Base-by-base conservation (phyloP, 1,140 invertebrate genomes). In the Neodiprion fabricii region DNA sequence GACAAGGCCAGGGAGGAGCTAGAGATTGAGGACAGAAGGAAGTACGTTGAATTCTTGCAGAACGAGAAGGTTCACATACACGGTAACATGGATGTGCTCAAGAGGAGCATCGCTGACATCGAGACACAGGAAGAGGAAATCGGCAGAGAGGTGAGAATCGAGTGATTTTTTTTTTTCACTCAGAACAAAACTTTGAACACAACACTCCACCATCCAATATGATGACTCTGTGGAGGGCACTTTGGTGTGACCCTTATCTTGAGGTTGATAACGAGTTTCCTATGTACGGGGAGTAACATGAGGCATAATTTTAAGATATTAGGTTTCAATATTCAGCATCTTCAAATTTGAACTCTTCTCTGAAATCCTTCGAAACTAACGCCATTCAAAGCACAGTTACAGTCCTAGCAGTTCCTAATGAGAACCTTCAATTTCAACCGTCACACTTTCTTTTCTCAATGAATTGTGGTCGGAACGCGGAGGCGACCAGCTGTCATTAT, bases 111-210 rank as follows among this genome's bases (percentile, higher is more conserved):
- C 76, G 89, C 92, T 1, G 95, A 96, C 80, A 93, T 96, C 70
- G 93, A 96, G 81, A 91, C 91, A 23, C 95, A 96, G 81, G 94
- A 96, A 81, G 94, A 95, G 83, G 95, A 97, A 86, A 92, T 95
- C 23, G 90, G 94, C 49, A 89, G 94, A 90, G 95, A 95, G 91
- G 95, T 96, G 87, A 84, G 67, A 66, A 9, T 71, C 1, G 14
- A 72, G 28, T 40, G 5, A 80, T 53, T 68, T 48, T 48, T 61
- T 61, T 71, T 65, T 71, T 69, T 69, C 14, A 48, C 48, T 47
- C 7, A 11, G 61, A 67, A 21, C 48, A 5, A 65, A 49, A 69
- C 7, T 28, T 69, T 70, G 48, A 48, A 71, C 14, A 53, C 66
- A 40, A 40, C 28, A 40, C 5, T 40, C 4, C 28, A 40, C 28